A percentile compares a stretch with the other conserved stretches of the same genome.
These are phyloP conservation scores for Drosophila meridiana DNA, from an alignment of 2,888 invertebrate species.

Conservation along the genomic window DNA sequence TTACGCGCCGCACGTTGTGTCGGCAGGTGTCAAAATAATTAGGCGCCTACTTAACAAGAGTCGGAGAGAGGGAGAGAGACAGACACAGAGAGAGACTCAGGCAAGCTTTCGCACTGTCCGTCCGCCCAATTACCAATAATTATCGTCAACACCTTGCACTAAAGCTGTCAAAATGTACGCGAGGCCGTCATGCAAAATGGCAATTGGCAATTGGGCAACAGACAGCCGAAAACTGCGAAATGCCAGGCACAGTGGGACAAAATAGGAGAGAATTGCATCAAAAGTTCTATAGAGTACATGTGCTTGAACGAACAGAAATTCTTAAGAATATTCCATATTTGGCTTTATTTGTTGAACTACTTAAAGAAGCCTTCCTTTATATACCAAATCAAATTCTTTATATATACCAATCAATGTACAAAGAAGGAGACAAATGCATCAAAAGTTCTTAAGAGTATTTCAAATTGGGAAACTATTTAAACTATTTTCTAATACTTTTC, in stretches of 20 bases:
- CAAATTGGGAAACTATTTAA: too few species aligned
- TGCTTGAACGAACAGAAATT: too few species aligned
- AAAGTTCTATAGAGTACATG: too few species aligned
- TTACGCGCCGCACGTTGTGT: conserved; percentile 58
- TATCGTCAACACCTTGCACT: conserved; percentile 80
- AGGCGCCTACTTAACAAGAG: conserved; percentile 73
- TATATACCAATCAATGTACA: too few species aligned
- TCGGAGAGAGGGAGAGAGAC: too few species aligned
- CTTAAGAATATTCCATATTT: too few species aligned
- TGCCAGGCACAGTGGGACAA: conserved; percentile 3
- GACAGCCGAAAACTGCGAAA: conserved; percentile 22
- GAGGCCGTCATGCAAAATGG: conserved; percentile 79
- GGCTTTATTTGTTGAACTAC: too few species aligned
- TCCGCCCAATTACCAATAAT: conserved; percentile 72
- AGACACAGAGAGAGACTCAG: background rate
- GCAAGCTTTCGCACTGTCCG: conserved; percentile 39
- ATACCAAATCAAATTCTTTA: too few species aligned
- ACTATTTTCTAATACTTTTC: too few species aligned
- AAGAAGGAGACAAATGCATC: too few species aligned
- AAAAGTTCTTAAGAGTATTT: too few species aligned
- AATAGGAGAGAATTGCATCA: background rate
- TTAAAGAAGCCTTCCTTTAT: background rate
- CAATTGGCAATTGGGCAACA: conserved; percentile 45
- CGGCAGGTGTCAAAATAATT: conserved; percentile 80
- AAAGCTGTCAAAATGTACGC: conserved; percentile 75